Conservation (phyloP, 2,797 vertebrate species). For the Spea hammondii region DNA sequence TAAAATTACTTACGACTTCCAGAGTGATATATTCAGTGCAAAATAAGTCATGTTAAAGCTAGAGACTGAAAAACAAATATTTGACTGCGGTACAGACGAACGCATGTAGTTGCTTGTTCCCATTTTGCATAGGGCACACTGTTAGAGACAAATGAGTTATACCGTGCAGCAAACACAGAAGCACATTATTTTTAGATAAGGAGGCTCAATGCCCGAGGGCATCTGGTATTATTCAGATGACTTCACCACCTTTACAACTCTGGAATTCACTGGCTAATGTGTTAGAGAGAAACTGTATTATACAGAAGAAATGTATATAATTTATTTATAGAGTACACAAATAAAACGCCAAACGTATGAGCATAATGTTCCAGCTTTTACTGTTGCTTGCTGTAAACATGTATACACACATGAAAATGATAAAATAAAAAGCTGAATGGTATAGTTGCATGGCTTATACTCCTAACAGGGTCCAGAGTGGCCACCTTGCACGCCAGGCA, state of each 20-base stretch:
- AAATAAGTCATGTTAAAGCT: neutral
- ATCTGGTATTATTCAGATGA: slow-evolving; percentile 10
- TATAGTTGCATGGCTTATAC: no score
- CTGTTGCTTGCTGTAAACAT: no score
- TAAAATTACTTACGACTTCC: slow-evolving; percentile 15
- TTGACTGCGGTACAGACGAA: neutral
- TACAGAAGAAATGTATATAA: neutral
- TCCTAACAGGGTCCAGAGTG: no score
- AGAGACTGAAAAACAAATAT: neutral
- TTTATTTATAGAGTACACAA: no score
- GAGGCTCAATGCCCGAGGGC: slow-evolving; percentile 7
- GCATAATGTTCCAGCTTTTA: no score
- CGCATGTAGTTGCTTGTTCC: neutral
- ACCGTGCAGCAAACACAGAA: neutral
- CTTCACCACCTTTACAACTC: slow-evolving; percentile 7
- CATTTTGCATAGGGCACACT: neutral
- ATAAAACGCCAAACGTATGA: no score
- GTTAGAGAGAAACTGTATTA: neutral
- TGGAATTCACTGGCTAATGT: neutral
- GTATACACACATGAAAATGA: no score
- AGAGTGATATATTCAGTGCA: slow-evolving; percentile 12
- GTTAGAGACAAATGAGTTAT: slow-evolving; percentile 1
- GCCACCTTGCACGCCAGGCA: no score
- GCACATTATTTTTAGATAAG: slow-evolving; percentile 19
- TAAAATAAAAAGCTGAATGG: no score